Base-by-base conservation (phyloP, 1,140 invertebrate species). In the Listronotus bonariensis region DNA sequence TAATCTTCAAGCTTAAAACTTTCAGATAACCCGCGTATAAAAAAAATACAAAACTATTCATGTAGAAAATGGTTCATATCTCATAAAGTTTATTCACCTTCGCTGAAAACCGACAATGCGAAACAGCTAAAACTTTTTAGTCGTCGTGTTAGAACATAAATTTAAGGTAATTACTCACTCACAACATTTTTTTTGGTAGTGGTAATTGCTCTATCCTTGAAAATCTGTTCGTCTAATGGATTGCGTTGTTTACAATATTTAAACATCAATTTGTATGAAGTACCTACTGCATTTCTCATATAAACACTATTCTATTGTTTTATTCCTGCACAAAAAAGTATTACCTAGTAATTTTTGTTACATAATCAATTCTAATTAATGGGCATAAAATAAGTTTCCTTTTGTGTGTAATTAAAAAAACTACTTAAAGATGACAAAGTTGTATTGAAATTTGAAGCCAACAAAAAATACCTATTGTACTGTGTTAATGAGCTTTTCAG, bases 141-240 rank as follows among this genome's bases (percentile, higher is more conserved):
- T 48, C 3, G 34, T 36, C 45, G 7, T 48, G 45, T 48, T 17
- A 48, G 45, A 48, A 48, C 45, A 48, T 17, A 7, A 48, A 48
- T 48, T 48, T 48, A 17, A 18, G 45, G 45, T 20, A 48, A 48
- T 48, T 31, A 53, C 12, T 53, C 51, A 53, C 34, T 53, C 51
- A 5, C 8, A 53, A 53, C 32, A 34, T 11, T 52, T 53, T 53
- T 53, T 53, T 53, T 26, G 51, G 31, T 53, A n/a, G 6, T 15
- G 12, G 51, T 53, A 53, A 53, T 53, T 53, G 32, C 32, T n/a
- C 32, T 38, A 53, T 53, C 51, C 51, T 53, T 53, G 51, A 53
- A 53, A 53, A 53, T 38, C 14, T 53, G 26, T 31, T 34, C 34
- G 51, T 31, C 15, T 53, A 53, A 53, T 53, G 31, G 14, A 6